Conservation (phyloP, 2,113 vertebrate species). For the Oceanodroma tethys region DNA sequence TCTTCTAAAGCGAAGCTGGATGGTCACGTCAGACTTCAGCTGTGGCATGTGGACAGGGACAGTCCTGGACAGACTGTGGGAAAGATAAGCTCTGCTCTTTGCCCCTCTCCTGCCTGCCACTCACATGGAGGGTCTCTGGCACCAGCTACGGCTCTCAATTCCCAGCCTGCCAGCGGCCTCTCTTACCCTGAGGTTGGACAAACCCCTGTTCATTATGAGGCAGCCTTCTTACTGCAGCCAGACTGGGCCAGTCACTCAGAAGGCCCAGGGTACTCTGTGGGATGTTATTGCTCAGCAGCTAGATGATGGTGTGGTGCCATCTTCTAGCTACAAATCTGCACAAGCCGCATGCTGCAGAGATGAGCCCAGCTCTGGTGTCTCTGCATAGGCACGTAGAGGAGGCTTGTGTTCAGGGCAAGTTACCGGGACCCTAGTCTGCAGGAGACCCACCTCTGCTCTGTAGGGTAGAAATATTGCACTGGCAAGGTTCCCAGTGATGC, state of each 20-base stretch:
- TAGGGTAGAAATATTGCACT: slow-evolving; percentile 97
- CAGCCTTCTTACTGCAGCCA: neutral
- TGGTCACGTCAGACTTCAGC: neutral
- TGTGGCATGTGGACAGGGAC: neutral
- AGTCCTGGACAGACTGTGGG: neutral
- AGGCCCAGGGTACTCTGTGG: neutral
- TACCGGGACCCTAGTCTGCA: neutral
- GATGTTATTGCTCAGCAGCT: neutral
- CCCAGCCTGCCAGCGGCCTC: neutral
- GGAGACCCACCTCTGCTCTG: slow-evolving; percentile 89
- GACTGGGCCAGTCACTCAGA: neutral
- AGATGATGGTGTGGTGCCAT: neutral
- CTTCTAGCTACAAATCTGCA: neutral
- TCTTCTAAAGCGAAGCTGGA: neutral
- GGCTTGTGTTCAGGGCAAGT: neutral
- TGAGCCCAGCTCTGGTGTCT: neutral
- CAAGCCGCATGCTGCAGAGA: neutral
- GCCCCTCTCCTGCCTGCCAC: neutral
- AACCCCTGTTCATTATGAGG: accelerated
- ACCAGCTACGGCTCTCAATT: neutral
- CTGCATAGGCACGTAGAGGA: neutral
- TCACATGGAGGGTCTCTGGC: neutral
- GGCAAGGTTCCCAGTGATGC: slow-evolving; percentile 95
- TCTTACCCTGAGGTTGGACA: accelerated
- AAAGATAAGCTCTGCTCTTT: neutral